Percentiles rank a stretch among this genome's conserved stretches.
These are phyloP conservation scores for Mamestra configurata DNA, from an alignment of 1,140 invertebrate species.

Conservation along the genomic window DNA sequence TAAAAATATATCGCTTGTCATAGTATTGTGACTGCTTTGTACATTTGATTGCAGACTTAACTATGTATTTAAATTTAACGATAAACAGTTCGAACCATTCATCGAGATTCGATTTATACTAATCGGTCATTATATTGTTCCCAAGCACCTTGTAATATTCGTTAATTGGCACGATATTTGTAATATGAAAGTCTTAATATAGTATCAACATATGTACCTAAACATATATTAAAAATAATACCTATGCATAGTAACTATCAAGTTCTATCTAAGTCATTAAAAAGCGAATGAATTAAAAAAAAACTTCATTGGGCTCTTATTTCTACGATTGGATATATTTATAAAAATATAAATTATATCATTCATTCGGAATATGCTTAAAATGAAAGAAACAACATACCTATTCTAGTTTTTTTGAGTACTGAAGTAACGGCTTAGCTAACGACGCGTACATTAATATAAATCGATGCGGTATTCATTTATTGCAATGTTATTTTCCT, in stretches of 20 bases:
- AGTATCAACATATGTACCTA: background rate
- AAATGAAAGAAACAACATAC: background rate
- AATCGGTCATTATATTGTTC: conserved; percentile 47
- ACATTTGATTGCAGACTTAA: conserved; percentile 3
- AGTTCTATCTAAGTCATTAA: background rate
- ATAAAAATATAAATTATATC: background rate
- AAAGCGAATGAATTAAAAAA: background rate
- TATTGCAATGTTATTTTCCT: background rate
- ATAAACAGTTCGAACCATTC: background rate
- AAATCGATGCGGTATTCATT: background rate
- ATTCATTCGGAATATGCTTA: background rate
- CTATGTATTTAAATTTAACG: conserved; percentile 10
- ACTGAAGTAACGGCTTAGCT: too few species aligned
- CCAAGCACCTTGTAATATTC: conserved; percentile 52
- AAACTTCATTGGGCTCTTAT: background rate
- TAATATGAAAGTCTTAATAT: conserved; percentile 31
- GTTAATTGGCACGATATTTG: conserved; percentile 50
- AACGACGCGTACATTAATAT: background rate
- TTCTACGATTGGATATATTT: too few species aligned
- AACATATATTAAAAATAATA: background rate
- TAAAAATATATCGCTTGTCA: conserved; percentile 18
- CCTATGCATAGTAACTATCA: background rate
- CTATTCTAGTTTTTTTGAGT: too few species aligned
- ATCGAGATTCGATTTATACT: conserved; percentile 50
- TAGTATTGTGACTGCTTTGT: conserved; percentile 28